Base-by-base conservation (phyloP, 2,113 vertebrate genomes). In the Miniopterus natalensis region DNA sequence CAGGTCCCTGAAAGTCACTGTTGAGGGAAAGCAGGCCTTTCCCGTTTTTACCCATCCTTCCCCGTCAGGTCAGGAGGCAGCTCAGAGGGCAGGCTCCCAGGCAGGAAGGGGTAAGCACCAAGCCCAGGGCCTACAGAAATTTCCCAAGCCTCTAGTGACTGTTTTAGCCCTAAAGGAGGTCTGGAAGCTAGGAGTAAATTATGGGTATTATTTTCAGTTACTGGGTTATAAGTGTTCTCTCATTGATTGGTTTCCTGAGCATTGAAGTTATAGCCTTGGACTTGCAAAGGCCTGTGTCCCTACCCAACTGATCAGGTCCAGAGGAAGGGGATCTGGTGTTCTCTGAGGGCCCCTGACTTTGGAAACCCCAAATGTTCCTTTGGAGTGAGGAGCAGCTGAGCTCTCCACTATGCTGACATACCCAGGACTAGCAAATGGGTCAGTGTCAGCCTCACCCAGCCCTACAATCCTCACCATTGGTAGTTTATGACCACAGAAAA, bases 111-210 rank as follows among this genome's bases (percentile, higher is more conserved):
- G 31, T 42, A 15, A 81, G 40, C 40, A 29, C 13, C 0, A 0
- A 21, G 11, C 6, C 25, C 2, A 40, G 27, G 47, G 66, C 0
- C 3, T 21, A 17, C 55, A 94, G 74, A 88, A 61, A 36, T 51
- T 25, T 70, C 49, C 3, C 0, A 68, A 49, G n/a, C 5, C 45
- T 36, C 5, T 21, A 4, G 51, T 12, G 51, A 12, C 89, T 86
- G 36, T 71, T 79, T 57, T 7, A 91, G 78, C 79, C 29, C 88
- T 40, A 21, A 86, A 66, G 29, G 65, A 31, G 55, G 53, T 49
- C 96, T 63, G 78, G 61, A 79, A 49, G 55, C 42, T 23, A 23
- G 75, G 20, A 84, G 77, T 55, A 88, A 96, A 94, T 85, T 42
- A 68, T 1, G 2, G 90, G 84, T 84, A 84, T 47, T 89, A 61